phyloP scores from a whole-genome alignment of 2,888 invertebrate genomes.

The Lordiphosa andalusiaca region DNA sequence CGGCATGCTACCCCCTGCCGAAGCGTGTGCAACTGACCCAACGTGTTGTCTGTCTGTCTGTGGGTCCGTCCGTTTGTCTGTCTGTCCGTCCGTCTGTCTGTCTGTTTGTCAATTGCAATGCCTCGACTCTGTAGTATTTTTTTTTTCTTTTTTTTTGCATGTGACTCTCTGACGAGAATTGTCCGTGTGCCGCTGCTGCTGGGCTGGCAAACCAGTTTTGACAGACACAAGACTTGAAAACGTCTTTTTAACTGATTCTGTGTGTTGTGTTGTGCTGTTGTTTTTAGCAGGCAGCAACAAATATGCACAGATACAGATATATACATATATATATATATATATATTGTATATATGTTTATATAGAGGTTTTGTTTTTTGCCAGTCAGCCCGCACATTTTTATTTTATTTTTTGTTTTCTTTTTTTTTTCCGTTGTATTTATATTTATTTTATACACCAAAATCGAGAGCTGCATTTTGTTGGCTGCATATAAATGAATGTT shows the following conservation, averaged over 20 bases:
- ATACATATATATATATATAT: slow-evolving; percentile 11
- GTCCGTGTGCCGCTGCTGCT: slow-evolving; percentile 63
- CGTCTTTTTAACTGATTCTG: slow-evolving; percentile 74
- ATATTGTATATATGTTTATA: slow-evolving; percentile 12
- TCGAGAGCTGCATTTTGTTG: slow-evolving; percentile 70
- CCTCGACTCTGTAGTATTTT: slow-evolving; percentile 31
- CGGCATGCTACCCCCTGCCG: slow-evolving; percentile 66
- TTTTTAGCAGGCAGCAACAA: slow-evolving; percentile 58
- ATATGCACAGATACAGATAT: slow-evolving; percentile 63
- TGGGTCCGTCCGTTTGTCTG: slow-evolving; percentile 36
- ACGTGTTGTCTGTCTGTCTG: slow-evolving; percentile 55
- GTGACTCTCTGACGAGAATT: slow-evolving; percentile 69
- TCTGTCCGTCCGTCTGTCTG: slow-evolving; percentile 48
- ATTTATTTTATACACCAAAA: slow-evolving; percentile 68
- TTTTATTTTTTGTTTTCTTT: slow-evolving; percentile 16
- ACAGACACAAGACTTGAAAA: slow-evolving; percentile 73
- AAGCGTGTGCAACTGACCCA: slow-evolving; percentile 67
- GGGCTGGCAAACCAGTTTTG: slow-evolving; percentile 68
- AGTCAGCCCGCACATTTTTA: slow-evolving; percentile 64
- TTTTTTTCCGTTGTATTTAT: slow-evolving; percentile 45
- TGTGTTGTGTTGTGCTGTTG: slow-evolving; percentile 42
- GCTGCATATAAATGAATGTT: slow-evolving; percentile 74
- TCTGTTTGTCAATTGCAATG: slow-evolving; percentile 72
- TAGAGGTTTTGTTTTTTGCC: slow-evolving; percentile 33
- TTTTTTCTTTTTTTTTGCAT: slow-evolving; percentile 54